Percentiles rank a stretch among this genome's conserved stretches.
Conservation (phyloP, 2,797 vertebrate species). For the Syncerus caffer region DNA sequence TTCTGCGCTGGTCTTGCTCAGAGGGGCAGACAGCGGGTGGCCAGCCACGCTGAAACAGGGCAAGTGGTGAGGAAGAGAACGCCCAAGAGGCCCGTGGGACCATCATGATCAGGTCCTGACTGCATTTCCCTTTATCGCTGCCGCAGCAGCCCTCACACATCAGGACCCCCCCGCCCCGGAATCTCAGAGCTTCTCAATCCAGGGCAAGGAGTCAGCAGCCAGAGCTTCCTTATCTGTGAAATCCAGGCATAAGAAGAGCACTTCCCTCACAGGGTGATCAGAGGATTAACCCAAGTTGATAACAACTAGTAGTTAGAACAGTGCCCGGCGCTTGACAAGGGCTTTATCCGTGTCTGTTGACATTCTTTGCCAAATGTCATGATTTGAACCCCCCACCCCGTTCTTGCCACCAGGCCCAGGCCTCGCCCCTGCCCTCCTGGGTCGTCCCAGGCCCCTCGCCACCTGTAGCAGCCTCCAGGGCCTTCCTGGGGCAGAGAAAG, state of each 20-base stretch:
- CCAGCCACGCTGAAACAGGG: background rate
- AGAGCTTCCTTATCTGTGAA: background rate
- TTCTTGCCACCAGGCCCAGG: background rate
- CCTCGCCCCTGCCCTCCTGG: accelerated
- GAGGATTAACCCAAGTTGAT: background rate
- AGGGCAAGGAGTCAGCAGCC: background rate
- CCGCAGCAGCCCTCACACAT: background rate
- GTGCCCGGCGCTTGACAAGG: background rate
- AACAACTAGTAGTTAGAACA: no score
- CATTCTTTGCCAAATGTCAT: accelerated
- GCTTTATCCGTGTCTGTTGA: accelerated
- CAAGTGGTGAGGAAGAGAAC: background rate
- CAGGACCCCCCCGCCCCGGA: background rate
- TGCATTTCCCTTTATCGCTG: background rate
- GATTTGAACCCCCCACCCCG: background rate
- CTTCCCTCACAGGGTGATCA: no score
- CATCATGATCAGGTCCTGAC: background rate
- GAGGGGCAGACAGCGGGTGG: background rate
- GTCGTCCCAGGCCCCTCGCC: background rate
- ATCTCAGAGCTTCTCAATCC: background rate
- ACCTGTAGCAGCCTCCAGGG: background rate
- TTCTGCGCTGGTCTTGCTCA: background rate
- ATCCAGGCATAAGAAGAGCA: background rate
- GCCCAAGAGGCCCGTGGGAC: background rate
- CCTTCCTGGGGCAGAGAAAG: background rate